phyloP scores from a whole-genome alignment of 1,140 invertebrate species.

The Capitella teleta region DNA sequence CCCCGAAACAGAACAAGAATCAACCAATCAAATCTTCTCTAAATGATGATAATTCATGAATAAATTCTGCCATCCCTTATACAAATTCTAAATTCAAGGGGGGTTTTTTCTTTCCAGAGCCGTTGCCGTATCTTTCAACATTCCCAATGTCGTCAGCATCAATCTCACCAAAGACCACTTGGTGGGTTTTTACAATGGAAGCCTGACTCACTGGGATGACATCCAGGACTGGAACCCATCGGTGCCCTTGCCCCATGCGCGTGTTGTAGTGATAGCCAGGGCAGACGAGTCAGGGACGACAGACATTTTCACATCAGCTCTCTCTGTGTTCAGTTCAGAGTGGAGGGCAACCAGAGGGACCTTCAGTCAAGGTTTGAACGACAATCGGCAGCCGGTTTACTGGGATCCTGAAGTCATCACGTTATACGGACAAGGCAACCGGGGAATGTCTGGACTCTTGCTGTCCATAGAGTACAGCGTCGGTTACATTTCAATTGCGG shows the following conservation, averaged over 20 bases:
- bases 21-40: no score
- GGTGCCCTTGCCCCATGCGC: neutral
- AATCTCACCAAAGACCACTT: conserved; percentile 9
- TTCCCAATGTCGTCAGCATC: conserved; percentile 6
- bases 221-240: neutral
- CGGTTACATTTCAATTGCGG: conserved; percentile 7
- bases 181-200: conserved; percentile 14
- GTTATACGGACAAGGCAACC: neutral
- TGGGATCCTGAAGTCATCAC: neutral
- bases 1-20: no score
- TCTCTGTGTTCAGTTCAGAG: no score
- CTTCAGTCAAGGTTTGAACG: conserved; percentile 12
- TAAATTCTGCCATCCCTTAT: no score
- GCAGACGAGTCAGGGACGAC: conserved; percentile 13
- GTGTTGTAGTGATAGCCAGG: conserved; percentile 11
- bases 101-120: no score
- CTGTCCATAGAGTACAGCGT: conserved; percentile 5
- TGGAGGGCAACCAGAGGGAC: conserved; percentile 8
- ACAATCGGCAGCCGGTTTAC: neutral
- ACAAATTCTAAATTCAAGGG: no score
- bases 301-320: conserved; percentile 14
- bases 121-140: conserved; percentile 8
- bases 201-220: conserved; percentile 11
- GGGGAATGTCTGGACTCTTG: conserved; percentile 7
- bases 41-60: no score